These are phyloP conservation scores for Cataglyphis livida DNA, from an alignment of 2,888 invertebrate species.

Conservation along the genomic window DNA sequence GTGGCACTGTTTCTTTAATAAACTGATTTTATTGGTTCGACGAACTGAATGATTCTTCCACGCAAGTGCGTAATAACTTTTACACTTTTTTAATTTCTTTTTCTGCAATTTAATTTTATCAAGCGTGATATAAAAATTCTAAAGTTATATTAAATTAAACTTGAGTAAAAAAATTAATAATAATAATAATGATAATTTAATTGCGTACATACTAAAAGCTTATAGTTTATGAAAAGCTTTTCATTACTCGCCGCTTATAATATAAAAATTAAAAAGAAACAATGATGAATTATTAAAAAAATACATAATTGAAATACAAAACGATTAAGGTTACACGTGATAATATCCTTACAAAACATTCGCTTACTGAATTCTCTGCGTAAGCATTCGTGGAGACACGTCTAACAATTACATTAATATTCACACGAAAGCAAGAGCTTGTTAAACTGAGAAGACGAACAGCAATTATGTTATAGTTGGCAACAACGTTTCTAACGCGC, in stretches of 20 bases:
- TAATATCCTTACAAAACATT: not conserved
- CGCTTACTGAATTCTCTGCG: not conserved
- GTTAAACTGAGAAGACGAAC: conserved; percentile 37
- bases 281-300: not conserved
- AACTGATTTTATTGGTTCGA: conserved; percentile 8
- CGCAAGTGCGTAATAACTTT: not conserved
- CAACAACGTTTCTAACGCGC: conserved; percentile 33
- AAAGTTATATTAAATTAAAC: not conserved
- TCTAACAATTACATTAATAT: conserved; percentile 42
- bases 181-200: not conserved
- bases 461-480: conserved; percentile 32
- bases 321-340: not conserved
- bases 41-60: not conserved
- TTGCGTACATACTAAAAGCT: not conserved
- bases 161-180: not conserved
- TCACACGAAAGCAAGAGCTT: conserved; percentile 33
- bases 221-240: not conserved
- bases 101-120: not conserved
- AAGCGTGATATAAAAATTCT: not conserved
- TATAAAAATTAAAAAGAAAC: not conserved
- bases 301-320: not conserved
- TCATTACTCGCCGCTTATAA: not conserved
- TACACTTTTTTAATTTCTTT: not conserved
- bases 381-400: conserved; percentile 15
- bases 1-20: not conserved